A percentile compares a stretch with the other conserved stretches of the same genome.
Conservation (phyloP, 1,140 invertebrate genomes). For the Magallana angulata region DNA sequence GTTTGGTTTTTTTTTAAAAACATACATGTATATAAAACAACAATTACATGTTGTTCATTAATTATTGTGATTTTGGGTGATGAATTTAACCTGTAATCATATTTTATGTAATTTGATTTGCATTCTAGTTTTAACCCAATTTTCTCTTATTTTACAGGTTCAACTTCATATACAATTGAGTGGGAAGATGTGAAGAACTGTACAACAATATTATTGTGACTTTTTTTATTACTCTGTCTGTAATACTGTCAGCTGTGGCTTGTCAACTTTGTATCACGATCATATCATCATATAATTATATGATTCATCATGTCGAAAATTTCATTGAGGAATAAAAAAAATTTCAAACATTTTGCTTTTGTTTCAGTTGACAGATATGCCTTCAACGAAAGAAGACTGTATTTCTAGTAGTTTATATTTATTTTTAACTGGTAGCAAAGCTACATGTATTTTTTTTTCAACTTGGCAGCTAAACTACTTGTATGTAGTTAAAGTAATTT, state of each 20-base stretch:
- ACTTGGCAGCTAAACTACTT: too few relatives aligned
- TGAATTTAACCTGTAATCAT: too few relatives aligned
- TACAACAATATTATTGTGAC: too few relatives aligned
- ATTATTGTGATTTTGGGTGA: too few relatives aligned
- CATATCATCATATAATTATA: background rate
- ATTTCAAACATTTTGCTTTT: background rate
- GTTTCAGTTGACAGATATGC: conserved; percentile 25
- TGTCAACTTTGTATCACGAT: background rate
- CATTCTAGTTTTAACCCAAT: background rate
- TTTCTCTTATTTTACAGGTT: conserved; percentile 46
- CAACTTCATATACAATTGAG: conserved; percentile 55
- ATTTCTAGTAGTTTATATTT: background rate
- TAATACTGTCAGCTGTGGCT: background rate
- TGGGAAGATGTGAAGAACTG: background rate
- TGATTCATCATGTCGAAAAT: background rate
- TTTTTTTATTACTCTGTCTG: too few relatives aligned
- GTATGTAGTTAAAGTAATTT: too few relatives aligned
- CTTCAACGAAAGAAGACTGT: conserved; percentile 27
- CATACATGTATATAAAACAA: too few relatives aligned
- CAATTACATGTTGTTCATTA: too few relatives aligned
- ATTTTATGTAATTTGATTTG: too few relatives aligned
- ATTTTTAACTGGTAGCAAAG: background rate
- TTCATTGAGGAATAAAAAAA: background rate
- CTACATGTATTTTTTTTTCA: too few relatives aligned
- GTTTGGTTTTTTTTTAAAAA: too few relatives aligned